phyloP scores from a whole-genome alignment of 2,888 invertebrate species.

The Tipula confusa region DNA sequence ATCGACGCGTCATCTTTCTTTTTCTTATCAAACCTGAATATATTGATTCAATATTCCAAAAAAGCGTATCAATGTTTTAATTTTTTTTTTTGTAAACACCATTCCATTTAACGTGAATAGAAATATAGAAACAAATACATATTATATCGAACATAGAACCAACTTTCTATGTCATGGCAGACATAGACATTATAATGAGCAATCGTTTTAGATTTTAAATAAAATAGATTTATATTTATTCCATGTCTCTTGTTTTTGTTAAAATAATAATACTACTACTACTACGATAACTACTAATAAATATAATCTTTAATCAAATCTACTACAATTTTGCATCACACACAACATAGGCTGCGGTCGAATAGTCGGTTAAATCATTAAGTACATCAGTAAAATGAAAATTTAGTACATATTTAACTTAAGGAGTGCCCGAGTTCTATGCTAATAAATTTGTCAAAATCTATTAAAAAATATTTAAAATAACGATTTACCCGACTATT shows the following conservation, averaged over 20 bases:
- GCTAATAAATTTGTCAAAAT: no score
- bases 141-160: neutral
- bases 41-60: neutral
- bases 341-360: neutral
- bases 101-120: neutral
- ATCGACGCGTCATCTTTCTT: neutral
- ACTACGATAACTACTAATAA: neutral
- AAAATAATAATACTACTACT: neutral
- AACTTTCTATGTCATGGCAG: neutral
- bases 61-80: neutral
- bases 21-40: neutral
- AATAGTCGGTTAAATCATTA: no score
- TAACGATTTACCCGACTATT: no score
- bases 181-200: neutral
- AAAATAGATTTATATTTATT: neutral
- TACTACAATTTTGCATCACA: neutral
- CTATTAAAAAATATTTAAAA: no score
- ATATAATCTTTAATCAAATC: neutral
- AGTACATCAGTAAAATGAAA: no score
- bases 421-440: no score
- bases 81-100: neutral
- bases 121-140: no score
- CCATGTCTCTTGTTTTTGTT: neutral
- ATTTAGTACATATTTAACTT: no score
- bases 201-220: slow-evolving; percentile 6